Percentiles rank a stretch among this genome's conserved stretches.
Conservation (phyloP, 2,113 vertebrate genomes). For the Phalacrocorax aristotelis region DNA sequence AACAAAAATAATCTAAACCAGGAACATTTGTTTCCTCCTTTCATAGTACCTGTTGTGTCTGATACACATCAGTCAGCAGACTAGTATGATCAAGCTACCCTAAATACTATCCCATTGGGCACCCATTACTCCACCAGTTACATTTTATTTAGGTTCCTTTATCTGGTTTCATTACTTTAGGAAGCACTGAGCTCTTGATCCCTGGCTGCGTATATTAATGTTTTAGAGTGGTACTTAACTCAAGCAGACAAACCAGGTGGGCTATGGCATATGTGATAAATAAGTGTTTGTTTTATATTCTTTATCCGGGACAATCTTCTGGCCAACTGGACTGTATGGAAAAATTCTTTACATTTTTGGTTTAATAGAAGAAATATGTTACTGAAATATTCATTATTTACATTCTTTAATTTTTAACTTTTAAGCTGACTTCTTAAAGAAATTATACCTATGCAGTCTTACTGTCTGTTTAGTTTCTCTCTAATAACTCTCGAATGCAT, state of each 20-base stretch:
- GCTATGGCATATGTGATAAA: neutral
- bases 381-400: neutral
- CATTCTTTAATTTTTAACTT: neutral
- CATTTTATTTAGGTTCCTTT: neutral
- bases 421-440: neutral
- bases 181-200: neutral
- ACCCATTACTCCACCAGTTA: neutral
- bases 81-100: neutral
- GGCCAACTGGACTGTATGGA: neutral
- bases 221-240: neutral
- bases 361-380: conserved; percentile 3
- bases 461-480: neutral
- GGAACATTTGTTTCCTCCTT: neutral
- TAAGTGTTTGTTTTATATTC: conserved; percentile 30
- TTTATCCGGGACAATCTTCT: conserved; percentile 14
- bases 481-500: neutral
- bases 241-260: neutral
- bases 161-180: neutral
- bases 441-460: neutral
- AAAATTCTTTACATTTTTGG: neutral
- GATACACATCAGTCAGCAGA: neutral
- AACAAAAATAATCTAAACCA: neutral
- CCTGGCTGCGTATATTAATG: neutral
- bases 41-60: neutral
- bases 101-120: neutral